Conservation (phyloP, 2,888 invertebrate species). For the Andrena hattorfiana region DNA sequence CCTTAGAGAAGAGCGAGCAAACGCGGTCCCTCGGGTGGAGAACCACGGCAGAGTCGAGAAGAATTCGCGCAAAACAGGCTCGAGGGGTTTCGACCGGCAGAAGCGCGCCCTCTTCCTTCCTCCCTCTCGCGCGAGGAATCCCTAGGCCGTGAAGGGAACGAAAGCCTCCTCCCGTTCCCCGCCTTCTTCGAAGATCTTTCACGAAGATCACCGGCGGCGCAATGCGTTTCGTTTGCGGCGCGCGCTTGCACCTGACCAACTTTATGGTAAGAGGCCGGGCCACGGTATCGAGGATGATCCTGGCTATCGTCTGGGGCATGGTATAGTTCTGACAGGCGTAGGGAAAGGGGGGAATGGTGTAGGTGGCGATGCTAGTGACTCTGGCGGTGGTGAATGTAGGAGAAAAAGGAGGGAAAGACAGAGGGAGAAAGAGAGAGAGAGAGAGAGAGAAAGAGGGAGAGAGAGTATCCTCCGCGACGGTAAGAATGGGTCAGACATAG, state of each 20-base stretch:
- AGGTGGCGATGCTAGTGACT: conserved; percentile 51
- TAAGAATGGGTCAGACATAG: conserved; percentile 78
- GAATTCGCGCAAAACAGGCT: conserved; percentile 77
- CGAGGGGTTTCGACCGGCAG: conserved; percentile 73
- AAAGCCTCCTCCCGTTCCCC: conserved; percentile 63
- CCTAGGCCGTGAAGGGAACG: conserved; percentile 69
- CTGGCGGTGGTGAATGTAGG: conserved; percentile 27
- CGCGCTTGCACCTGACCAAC: conserved; percentile 69
- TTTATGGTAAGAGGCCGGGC: conserved; percentile 44
- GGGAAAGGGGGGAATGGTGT: conserved; percentile 36
- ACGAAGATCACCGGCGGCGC: conserved; percentile 74
- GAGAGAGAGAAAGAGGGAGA: conserved; percentile 22
- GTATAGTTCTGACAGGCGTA: conserved; percentile 35
- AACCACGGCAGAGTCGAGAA: conserved; percentile 70
- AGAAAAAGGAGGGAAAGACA: conserved; percentile 23
- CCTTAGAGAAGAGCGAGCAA: conserved; percentile 4
- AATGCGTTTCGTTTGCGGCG: conserved; percentile 68
- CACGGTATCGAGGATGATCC: conserved; percentile 51
- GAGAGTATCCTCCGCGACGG: conserved; percentile 61
- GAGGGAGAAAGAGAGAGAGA: conserved; percentile 45
- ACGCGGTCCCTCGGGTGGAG: conserved; percentile 62
- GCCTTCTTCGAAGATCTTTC: conserved; percentile 69
- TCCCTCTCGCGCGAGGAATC: conserved; percentile 71
- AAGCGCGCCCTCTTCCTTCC: conserved; percentile 70
- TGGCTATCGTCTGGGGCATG: conserved; percentile 11